Evolutionary conservation across 2,797 vertebrate genomes (phyloP), one percentile per base, ranked within the genome.

Genomic region (Catharus ustulatus): DNA sequence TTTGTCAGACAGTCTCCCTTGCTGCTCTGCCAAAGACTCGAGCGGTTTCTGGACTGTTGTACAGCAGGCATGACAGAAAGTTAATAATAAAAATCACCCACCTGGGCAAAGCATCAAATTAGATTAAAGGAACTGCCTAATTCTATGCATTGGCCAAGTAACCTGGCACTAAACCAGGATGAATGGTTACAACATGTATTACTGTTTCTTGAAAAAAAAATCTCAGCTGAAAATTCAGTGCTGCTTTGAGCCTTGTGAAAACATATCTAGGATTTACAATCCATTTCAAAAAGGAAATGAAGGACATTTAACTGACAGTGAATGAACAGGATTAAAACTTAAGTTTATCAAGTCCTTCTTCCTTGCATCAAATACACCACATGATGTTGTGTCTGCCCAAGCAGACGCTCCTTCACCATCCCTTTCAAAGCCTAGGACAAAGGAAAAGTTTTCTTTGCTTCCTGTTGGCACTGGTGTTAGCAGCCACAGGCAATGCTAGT

Each of bases 11-110:
- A 91, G 59, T 82, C 34, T 88, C 87, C 77, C 74, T 88, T 32
- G 36, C 77, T 88, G 15, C 77, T 84, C 57, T 96, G 95, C 83
- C 89, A 95, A 92, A 94, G 83, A 79, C 83, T 94, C 23, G 11
- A 86, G 94, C 89, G 93, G 45, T 90, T 96, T 90, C 94, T 96
- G 85, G 73, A 79, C 95, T 88, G 64, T 43, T 90, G 67, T 94
- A 74, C 42, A 88, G 77, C 83, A 95, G 91, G 52, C 77, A 45
- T 84, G 87, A 91, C 85, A 96, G 77, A 90, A 94, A 83, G 83
- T 82, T 97, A 94, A 90, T 94, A 96, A 91, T 74, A 96, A 96
- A 94, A 96, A 94, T 93, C 94, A 84, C 77, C 43, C 86, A n/a
- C 27, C 71, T 88, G 96, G 94, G 91, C 91, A 84, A 89, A 88